Conservation (phyloP, 2,113 vertebrate species). For the Periophthalmus modestus region DNA sequence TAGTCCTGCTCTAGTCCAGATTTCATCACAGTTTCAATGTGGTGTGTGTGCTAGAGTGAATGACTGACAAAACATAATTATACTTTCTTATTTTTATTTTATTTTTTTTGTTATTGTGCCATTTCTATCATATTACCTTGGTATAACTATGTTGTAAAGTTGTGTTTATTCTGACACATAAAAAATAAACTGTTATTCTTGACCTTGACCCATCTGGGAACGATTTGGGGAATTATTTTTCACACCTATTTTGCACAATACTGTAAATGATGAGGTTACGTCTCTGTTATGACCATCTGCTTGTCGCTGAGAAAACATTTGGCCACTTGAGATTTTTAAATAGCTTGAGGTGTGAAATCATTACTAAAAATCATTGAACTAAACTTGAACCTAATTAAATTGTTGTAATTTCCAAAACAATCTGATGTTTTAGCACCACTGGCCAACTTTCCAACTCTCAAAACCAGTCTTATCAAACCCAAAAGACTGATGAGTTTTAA, state of each 20-base stretch:
- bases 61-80: too few species aligned
- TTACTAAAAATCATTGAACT: neutral
- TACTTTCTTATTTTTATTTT: too few species aligned
- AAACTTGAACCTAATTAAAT: neutral
- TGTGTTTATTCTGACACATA: neutral
- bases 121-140: neutral
- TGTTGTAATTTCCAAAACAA: neutral
- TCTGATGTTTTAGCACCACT: constrained; percentile 4
- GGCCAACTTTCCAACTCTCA: constrained; percentile 30
- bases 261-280: neutral
- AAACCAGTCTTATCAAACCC: constrained; percentile 45
- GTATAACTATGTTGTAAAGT: neutral
- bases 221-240: neutral
- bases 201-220: neutral
- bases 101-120: too few species aligned
- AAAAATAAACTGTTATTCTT: neutral
- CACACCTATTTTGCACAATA: neutral
- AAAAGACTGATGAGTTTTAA: constrained; percentile 52
- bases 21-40: neutral
- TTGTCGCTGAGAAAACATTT: neutral
- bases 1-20: neutral
- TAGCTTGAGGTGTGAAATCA: neutral
- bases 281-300: neutral
- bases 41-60: too few species aligned
- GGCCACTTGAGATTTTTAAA: neutral